These are phyloP conservation scores for Caenorhabditis brenneri DNA, from an alignment of 1,140 invertebrate species.

Conservation along the genomic window DNA sequence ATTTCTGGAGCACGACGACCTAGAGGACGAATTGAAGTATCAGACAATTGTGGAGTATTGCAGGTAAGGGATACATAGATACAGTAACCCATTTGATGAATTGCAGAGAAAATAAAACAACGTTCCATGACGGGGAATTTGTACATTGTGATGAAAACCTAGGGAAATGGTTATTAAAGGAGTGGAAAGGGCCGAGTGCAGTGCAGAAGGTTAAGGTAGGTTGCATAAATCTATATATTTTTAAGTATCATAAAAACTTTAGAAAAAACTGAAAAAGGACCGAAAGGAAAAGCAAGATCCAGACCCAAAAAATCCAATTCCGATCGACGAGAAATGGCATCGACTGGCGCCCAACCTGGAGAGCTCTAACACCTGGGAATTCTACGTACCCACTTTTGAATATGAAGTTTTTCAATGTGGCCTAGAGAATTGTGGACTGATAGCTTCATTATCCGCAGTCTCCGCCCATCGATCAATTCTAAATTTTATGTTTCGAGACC, in stretches of 20 bases:
- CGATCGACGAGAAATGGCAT: too few species aligned
- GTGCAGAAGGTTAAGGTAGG: too few species aligned
- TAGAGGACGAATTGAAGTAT: background rate
- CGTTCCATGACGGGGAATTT: background rate
- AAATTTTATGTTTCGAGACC: background rate
- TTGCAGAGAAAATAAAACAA: background rate
- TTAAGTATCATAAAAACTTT: too few species aligned
- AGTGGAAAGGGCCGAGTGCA: too few species aligned
- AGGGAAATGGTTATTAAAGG: background rate
- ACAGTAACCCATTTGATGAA: background rate
- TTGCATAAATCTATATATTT: too few species aligned
- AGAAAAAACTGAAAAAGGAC: too few species aligned
- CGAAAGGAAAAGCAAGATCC: too few species aligned
- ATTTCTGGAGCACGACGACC: background rate
- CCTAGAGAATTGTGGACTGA: background rate
- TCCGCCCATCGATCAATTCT: background rate
- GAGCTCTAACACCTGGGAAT: too few species aligned
- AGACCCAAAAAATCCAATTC: too few species aligned
- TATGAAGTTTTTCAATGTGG: background rate
- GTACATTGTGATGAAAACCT: background rate
- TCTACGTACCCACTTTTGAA: background rate
- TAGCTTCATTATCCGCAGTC: background rate
- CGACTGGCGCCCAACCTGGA: too few species aligned
- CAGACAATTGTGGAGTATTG: background rate
- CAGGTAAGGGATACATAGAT: background rate